Base-by-base conservation (phyloP, 2,797 vertebrate genomes). In the Podargus strigoides region DNA sequence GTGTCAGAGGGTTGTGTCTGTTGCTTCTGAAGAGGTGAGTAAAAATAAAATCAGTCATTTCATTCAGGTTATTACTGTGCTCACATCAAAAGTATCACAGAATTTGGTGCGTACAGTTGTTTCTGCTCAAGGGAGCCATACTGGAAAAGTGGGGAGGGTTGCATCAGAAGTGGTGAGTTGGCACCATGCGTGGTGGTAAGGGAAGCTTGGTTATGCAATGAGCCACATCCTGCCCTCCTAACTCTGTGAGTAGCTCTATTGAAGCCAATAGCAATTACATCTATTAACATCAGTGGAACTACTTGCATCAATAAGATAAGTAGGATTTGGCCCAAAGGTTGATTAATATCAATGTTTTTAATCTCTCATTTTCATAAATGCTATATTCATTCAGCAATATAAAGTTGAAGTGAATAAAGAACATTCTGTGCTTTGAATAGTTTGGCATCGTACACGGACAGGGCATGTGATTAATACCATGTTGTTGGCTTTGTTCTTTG, bases 381-480 rank as follows among this genome's bases (percentile, higher is more conserved):
- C 88, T 91, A 19, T 69, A 67, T 92, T 93, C 84, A 85, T 92
- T 95, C 81, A 87, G 94, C 81, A 94, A 77, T 68, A 56, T 92
- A 62, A 95, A 95, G 77, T 50, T 50, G 88, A 95, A 84, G 92
- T 95, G 90, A 96, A 87, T 90, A 95, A 97, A 95, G 95, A 93
- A 95, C 94, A 74, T 92, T 96, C 44, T 95, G 95, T 97, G 78
- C 94, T 93, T 94, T 95, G 88, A 96, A 94, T 95, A 93, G 59
- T 92, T 85, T 96, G 95, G 96, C 96, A 92, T 90, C 22, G 32
- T 44, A 53, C 5, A 1, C 1, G 3, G 60, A 82, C 94, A 93
- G 97, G 91, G 92, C 95, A 95, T 93, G 92, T 96, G 94, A 98
- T 97, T 97, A 96, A 96, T 97, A 94, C 93, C 92, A 73, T 95